Base-by-base conservation (phyloP, 92 coral and sea anemone genomes). In the Ricordea florida region DNA sequence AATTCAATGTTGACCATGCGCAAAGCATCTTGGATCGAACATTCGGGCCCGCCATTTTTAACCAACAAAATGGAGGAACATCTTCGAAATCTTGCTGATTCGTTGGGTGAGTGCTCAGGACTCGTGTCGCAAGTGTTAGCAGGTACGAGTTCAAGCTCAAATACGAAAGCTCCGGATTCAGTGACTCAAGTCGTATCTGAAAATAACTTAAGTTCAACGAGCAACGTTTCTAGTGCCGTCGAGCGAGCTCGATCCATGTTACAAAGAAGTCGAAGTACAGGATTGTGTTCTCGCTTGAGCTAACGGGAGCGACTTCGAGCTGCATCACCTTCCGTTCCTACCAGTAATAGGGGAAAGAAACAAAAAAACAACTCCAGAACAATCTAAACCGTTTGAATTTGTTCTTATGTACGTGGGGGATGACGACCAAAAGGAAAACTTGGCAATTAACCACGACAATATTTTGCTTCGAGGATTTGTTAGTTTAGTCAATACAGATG, bases 401-500 rank as follows among this genome's bases (percentile, higher is more conserved):
- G 59, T 31, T 33, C 65, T 57, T 15, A 6, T 58, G 24, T 21
- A 35, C 45, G 47, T 13, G 27, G 66, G 17, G 59, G 20, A n/a
- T 30, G 47, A 58, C 26, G 14, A 32, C n/a, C n/a, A n/a, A n/a
- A n/a, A n/a, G 5, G 46, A 58, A 32, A 33, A 31, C 4, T n/a
- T 34, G 27, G 28, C 20, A 25, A 62, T 59, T 36, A 62, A 41
- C 52, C 7, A 50, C 16, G 48, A 55, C 33, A 57, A 55, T 35
- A 40, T 66, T 48, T 47, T 78, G 47, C 69, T 78, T 5, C 24
- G 51, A 46, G 78, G 85, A 21, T 78, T 78, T 53, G 50, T 78
- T 36, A 23, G 56, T 72, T 44, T 72, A 2, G 40, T 50, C 0
- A 28, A 8, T 17, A 49, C 76, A 69, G 82, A 74, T 23, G 55